A percentile compares a stretch with the other conserved stretches of the same genome.
phyloP scores from a whole-genome alignment of 2,888 invertebrate genomes.

The Mesorhabditis belari region DNA sequence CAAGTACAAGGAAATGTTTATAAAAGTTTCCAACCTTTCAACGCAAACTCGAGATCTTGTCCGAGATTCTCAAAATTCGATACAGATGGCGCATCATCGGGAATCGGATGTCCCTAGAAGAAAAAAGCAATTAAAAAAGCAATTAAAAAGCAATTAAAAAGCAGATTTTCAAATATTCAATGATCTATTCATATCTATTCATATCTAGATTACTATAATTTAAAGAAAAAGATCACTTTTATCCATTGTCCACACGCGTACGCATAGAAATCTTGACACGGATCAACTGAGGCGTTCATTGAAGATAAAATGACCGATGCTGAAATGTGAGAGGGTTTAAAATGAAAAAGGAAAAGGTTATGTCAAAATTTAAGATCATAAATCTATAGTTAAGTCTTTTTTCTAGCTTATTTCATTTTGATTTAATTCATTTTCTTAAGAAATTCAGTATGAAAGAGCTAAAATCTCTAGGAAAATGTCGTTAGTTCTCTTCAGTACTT shows the following conservation, averaged over 20 bases:
- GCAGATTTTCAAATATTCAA: no score
- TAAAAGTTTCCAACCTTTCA: conserved; percentile 49
- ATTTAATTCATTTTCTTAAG: no score
- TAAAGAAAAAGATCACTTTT: no score
- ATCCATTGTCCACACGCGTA: conserved; percentile 53
- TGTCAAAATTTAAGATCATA: not conserved
- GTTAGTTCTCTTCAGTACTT: no score
- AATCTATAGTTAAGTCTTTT: no score
- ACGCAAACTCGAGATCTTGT: conserved; percentile 49
- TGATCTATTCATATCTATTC: not conserved
- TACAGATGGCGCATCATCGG: conserved; percentile 52
- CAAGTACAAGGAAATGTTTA: no score
- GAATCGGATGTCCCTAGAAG: conserved; percentile 43
- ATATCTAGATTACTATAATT: not conserved
- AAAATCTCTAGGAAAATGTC: no score
- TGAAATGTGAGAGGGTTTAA: conserved; percentile 17
- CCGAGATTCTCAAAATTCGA: conserved; percentile 52
- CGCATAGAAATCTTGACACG: conserved; percentile 52
- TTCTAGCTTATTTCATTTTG: no score
- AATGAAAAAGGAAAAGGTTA: not conserved
- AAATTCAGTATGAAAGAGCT: no score
- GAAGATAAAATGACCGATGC: conserved; percentile 52
- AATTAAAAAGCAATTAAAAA: no score
- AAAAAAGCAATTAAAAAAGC: no score
- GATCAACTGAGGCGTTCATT: conserved; percentile 49